A percentile compares a stretch with the other conserved stretches of the same genome.
Conservation (phyloP, 64 coral and sea anemone genomes). For the Montipora efflorescens region DNA sequence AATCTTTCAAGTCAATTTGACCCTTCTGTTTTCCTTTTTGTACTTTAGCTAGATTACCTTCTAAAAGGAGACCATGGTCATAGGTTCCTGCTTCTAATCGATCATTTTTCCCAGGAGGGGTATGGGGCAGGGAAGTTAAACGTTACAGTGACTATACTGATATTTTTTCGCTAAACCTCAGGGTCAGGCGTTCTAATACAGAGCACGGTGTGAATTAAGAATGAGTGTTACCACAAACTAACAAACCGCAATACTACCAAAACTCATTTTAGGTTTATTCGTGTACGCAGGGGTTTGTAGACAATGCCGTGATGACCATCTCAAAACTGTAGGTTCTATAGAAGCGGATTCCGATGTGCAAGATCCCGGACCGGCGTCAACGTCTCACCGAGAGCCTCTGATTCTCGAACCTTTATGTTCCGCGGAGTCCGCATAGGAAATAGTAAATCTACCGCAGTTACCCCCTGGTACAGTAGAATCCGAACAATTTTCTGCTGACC, state of each 20-base stretch:
- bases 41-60: too few species aligned
- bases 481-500: neutral
- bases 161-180: too few species aligned
- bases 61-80: too few species aligned
- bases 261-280: neutral
- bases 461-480: neutral
- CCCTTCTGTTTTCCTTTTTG: too few species aligned
- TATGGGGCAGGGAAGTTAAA: too few species aligned
- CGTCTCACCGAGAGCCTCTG: neutral
- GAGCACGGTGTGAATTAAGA: too few species aligned
- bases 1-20: too few species aligned
- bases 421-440: neutral
- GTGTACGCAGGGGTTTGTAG: neutral
- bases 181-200: too few species aligned
- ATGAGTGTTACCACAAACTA: neutral
- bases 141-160: too few species aligned
- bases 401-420: neutral
- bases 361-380: slow-evolving; percentile 4
- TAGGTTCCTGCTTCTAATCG: too few species aligned
- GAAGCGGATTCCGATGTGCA: slow-evolving; percentile 12
- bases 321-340: neutral
- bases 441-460: neutral
- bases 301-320: slow-evolving; percentile 14
- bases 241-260: neutral
- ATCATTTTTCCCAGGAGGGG: too few species aligned